Conservation (phyloP, 2,888 invertebrate species). For the Andrena fulva region DNA sequence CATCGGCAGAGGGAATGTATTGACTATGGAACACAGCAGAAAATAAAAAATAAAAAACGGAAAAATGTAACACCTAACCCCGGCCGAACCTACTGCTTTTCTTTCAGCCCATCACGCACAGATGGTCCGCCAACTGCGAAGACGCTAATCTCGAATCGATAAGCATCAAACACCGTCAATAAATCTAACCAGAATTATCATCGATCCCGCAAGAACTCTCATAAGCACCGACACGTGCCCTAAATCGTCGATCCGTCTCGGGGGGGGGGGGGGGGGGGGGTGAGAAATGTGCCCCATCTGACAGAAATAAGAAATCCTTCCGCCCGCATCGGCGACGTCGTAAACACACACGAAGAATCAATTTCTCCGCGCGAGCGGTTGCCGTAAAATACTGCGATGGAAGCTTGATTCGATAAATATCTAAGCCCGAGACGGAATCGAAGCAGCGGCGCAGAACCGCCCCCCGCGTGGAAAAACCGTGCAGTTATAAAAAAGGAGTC, state of each 20-base stretch:
- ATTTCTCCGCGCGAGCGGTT: slow-evolving; percentile 37
- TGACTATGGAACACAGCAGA: no score
- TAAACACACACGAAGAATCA: slow-evolving; percentile 58
- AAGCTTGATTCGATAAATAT: slow-evolving; percentile 62
- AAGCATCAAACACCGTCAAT: not conserved
- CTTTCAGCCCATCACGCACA: no score
- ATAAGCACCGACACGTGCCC: not conserved
- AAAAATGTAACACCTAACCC: no score
- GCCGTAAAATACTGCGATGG: slow-evolving; percentile 23
- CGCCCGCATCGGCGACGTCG: slow-evolving; percentile 29
- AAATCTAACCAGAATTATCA: not conserved
- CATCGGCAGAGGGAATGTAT: no score
- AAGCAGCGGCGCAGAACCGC: slow-evolving; percentile 26
- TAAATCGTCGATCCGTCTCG: slow-evolving; percentile 2
- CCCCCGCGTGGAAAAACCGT: slow-evolving; percentile 21
- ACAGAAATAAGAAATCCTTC: slow-evolving; percentile 42
- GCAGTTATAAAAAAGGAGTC: slow-evolving; percentile 28
- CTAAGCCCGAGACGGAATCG: slow-evolving; percentile 17
- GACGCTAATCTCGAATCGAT: no score
- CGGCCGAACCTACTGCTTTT: no score
- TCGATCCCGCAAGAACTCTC: not conserved
- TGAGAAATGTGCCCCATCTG: slow-evolving; percentile 7
- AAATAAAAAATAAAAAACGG: no score
- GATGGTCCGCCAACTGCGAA: no score
- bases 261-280: not conserved